These are phyloP conservation scores for Brachionus rotundiformis DNA, from an alignment of 1,140 invertebrate genomes.

Conservation along the genomic window DNA sequence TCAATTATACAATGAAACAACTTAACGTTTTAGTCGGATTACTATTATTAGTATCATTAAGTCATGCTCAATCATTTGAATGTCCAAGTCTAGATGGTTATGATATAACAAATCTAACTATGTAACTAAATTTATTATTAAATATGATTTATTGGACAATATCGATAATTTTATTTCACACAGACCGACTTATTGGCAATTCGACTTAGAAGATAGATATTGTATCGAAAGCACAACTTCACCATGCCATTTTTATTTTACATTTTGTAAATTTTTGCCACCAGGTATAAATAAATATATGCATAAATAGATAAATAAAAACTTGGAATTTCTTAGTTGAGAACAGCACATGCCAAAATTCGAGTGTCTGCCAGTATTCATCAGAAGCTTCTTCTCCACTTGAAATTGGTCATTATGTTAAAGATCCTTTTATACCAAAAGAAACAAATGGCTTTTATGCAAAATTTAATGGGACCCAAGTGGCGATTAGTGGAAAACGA, in stretches of 20 bases:
- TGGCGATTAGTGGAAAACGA: neutral
- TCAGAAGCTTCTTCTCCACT: neutral
- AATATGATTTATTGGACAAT: neutral
- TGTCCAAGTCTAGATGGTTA: slow-evolving; percentile 37
- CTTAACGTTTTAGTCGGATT: neutral
- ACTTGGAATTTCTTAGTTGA: neutral
- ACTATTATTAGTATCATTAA: neutral
- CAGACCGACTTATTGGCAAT: neutral
- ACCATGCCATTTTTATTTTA: slow-evolving; percentile 44
- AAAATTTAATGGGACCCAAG: neutral
- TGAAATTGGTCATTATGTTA: slow-evolving; percentile 40
- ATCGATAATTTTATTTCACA: neutral
- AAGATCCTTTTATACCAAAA: slow-evolving; percentile 31
- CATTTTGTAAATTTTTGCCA: slow-evolving; percentile 45
- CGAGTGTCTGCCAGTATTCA: slow-evolving; percentile 34
- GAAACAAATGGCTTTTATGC: slow-evolving; percentile 44
- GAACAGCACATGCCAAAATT: neutral
- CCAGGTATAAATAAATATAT: neutral
- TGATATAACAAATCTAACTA: slow-evolving; percentile 43
- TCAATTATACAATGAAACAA: neutral
- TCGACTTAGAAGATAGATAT: neutral
- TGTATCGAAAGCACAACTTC: neutral
- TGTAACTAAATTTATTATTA: neutral
- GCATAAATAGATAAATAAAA: neutral
- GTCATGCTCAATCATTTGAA: neutral